Evolutionary conservation across 2,888 invertebrate genomes (phyloP), one percentile per base, ranked within the genome.

Genomic region (Laothoe populi): DNA sequence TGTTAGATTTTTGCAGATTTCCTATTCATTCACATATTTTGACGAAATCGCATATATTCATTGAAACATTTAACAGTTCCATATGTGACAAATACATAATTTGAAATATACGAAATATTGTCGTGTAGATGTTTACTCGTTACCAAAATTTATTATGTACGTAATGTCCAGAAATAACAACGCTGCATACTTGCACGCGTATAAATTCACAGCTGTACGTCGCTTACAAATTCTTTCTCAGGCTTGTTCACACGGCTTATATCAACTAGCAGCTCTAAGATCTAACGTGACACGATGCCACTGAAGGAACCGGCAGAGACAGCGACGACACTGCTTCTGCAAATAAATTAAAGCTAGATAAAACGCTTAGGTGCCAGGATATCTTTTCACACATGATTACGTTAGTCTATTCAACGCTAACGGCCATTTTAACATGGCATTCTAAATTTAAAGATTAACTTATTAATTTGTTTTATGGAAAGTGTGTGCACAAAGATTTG

Each of bases 351-450:
- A n/a, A n/a, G n/a, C 68, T 71, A 78, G 82, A 85, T 84, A 85
- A 78, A 73, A 64, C 63, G 69, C 65, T 74, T 72, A 74, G 69
- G 68, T 69, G 69, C 64, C 66, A 66, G 70, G 73, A 81, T 83
- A 80, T 77, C 76, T 62, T 69, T 72, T 65, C 62, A 78, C 64
- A 72, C 66, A 70, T 69, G 66, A 75, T 70, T 73, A 81, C 81
- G 79, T 78, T 75, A 77, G 74, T 83, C 81, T 79, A 79, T 79
- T 69, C 71, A n/a, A 72, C 61, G 59, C 59, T 60, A 19, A 44
- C 44, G 53, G 35, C 35, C 10, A 19, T 19, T 19, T 49, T 31
- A 53, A 19, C 53, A 19, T 35, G 19, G 19, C 35, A 10, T 53
- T 53, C 19, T 31, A 11, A 35, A 4, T 11, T 53, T 4, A n/a